Conservation (phyloP, 2,113 vertebrate species). For the Sinosuthora webbiana region DNA sequence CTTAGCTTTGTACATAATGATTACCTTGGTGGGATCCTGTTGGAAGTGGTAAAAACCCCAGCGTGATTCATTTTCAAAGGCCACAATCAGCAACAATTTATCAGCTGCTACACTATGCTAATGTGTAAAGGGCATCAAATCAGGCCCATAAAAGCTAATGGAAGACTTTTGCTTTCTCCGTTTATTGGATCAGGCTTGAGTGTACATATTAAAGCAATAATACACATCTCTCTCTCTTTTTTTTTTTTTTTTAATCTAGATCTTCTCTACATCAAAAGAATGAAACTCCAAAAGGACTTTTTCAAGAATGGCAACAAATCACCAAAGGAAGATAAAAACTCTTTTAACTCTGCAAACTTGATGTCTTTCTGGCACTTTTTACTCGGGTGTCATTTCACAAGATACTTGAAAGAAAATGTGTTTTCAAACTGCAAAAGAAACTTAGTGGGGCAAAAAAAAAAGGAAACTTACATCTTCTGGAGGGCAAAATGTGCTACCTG, state of each 20-base stretch:
- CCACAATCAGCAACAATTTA: neutral
- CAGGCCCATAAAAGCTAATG: neutral
- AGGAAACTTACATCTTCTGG: neutral
- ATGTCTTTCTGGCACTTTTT: neutral
- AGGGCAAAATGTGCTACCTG: neutral
- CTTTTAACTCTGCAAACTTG: neutral
- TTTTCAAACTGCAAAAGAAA: neutral
- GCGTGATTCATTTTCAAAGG: neutral
- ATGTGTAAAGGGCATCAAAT: neutral
- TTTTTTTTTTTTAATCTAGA: neutral
- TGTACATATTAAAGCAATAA: neutral
- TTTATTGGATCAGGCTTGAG: neutral
- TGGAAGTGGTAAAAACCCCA: neutral
- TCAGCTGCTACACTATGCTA: neutral
- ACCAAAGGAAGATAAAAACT: neutral
- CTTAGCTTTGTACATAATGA: neutral
- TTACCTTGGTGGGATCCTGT: neutral
- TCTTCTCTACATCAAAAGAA: neutral
- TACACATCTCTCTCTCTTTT: neutral
- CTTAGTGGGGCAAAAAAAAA: rapidly evolving
- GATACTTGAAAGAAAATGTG: neutral
- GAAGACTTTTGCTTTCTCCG: neutral
- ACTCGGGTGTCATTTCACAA: neutral
- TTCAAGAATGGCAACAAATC: neutral
- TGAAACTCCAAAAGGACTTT: neutral